Evolutionary conservation across 1,140 invertebrate genomes (phyloP), one percentile per base, ranked within the genome.

Genomic region (Campoletis sonorensis): DNA sequence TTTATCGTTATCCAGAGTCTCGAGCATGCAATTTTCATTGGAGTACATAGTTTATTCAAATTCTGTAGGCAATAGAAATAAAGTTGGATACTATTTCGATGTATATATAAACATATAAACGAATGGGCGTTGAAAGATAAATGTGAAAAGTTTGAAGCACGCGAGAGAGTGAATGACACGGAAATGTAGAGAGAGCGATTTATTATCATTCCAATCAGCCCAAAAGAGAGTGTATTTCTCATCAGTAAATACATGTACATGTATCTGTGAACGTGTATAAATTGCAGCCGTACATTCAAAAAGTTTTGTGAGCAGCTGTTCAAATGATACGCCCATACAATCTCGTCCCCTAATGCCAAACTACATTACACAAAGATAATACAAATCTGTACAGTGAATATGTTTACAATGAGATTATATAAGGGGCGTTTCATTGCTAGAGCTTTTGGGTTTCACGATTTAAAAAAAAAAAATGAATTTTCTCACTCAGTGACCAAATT

Each of bases 101-200:
- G 11, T 45, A 45, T 10, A 37, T 10, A 45, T 11, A 13, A n/a
- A n/a, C 18, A 23, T n/a, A 58, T n/a, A n/a, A 58, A 21, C 11
- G 10, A 58, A 23, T n/a, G 18, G 18, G 4, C 54, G 54, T 18
- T 23, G 54, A 58, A n/a, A n/a, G 21, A 18, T n/a, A 58, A n/a
- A 58, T n/a, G 21, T 23, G 54, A 58, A 58, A 58, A 58, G 54
- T 58, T 58, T 58, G 18, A n/a, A 23, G 54, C 54, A 58, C 54
- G 54, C 54, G 54, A 45, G 40, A 45, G 11, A 58, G 54, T 58
- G 18, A 58, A 58, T 58, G 54, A 58, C 54, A 58, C 54, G 54
- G 54, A 58, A 58, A 58, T 58, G 54, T 23, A 18, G 54, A 23
- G 54, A 23, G 18, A 58, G 1, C 54, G 54, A 58, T 58, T 58